Percentiles rank a stretch among this genome's conserved stretches.
These are phyloP conservation scores for Hybos culiciformis DNA, from an alignment of 2,888 invertebrate genomes.

Conservation along the genomic window DNA sequence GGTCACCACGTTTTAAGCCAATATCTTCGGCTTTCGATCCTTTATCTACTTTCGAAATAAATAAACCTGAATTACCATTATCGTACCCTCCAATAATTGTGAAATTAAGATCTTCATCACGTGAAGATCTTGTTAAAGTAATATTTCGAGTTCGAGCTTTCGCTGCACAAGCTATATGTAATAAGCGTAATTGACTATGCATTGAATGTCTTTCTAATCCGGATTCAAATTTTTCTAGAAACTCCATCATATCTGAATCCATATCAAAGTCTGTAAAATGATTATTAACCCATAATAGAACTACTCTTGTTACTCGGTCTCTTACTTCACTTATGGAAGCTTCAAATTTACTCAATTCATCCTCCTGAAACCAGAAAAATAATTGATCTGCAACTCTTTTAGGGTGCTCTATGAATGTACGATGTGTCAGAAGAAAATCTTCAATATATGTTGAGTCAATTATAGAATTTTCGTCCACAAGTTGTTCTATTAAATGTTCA, in stretches of 20 bases:
- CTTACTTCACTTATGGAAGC: conserved; percentile 32
- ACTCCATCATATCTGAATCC: conserved; percentile 91
- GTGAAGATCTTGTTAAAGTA: conserved; percentile 77
- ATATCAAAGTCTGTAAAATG: conserved; percentile 97
- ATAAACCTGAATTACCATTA: conserved; percentile 84
- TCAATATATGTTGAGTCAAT: conserved; percentile 98
- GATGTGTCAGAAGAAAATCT: conserved; percentile 92
- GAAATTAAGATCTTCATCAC: conserved; percentile 89
- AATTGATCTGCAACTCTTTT: conserved; percentile 75
- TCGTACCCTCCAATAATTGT: conserved; percentile 90
- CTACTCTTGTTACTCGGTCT: conserved; percentile 84
- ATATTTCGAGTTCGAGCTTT: conserved; percentile 88
- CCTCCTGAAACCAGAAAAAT: conserved; percentile 72
- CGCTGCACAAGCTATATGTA: conserved; percentile 95
- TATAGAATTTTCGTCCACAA: conserved; percentile 88
- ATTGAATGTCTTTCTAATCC: conserved; percentile 73
- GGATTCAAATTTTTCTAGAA: conserved; percentile 82
- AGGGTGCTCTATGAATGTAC: conserved; percentile 86
- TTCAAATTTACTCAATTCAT: conserved; percentile 41
- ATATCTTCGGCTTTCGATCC: conserved; percentile 91
- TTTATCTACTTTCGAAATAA: conserved; percentile 86
- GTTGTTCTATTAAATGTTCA: conserved; percentile 77
- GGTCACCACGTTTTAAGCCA: conserved; percentile 92
- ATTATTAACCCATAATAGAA: conserved; percentile 96
- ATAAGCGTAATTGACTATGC: conserved; percentile 64